Evolutionary conservation across 2,113 vertebrate species (phyloP), one percentile per base, ranked within the genome.

Genomic region (Xenopus laevis): DNA sequence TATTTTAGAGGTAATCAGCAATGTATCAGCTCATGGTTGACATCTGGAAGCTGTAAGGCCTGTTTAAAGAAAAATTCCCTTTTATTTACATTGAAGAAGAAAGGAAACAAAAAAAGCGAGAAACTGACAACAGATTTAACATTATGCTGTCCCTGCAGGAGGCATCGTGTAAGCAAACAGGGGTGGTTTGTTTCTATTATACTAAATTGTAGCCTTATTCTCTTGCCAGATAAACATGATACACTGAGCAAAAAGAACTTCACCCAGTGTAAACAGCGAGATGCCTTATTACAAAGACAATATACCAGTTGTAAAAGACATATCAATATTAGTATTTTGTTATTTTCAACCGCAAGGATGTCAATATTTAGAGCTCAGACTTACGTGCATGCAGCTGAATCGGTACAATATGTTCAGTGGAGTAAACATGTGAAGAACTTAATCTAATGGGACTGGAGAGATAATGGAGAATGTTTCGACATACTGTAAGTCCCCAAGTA

Each of bases 1-100:
- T 64, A 57, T 64, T 44, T 45, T 53, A 23, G 18, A 70, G 33
- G 60, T 70, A 77, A 77, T 77, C 74, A 77, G 60, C 50, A 21
- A 55, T 77, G 63, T 69, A 77, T 70, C 59, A 70, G 66, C 6
- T 47, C 13, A 57, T 33, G 66, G 60, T 13, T 21, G 64, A 57
- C 67, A 77, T 77, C 59, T 77, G 74, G 74, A 77, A 77, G 44
- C 57, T 55, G 50, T 70, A 70, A 77, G 7, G 47, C 70, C 18
- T 77, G 66, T 77, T 77, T 70, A 77, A 77, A 77, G 74, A 70
- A 63, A 77, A 27, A 77, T 33, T 27, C 33, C 18, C 12, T 53
- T 27, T 64, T 76, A 64, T 69, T 57, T 70, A 70, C 21, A 76
- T 16, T 55, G 47, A n/a, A 13, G 44, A 6, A 44, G 13, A 23